phyloP scores from a whole-genome alignment of 2,888 invertebrate species.

The Melikaiella ostensackeni region DNA sequence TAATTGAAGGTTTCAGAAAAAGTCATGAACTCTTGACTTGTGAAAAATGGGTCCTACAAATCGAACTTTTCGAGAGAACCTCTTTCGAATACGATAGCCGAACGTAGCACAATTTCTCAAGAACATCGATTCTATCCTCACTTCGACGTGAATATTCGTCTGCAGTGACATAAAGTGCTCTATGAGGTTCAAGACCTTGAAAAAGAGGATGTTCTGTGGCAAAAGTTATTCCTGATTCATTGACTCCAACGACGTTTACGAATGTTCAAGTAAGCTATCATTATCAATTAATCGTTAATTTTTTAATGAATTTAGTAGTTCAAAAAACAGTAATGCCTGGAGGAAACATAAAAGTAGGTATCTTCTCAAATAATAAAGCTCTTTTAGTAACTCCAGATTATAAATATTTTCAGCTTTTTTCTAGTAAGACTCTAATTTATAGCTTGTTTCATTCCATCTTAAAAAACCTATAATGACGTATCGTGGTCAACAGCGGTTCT shows the following conservation, averaged over 20 bases:
- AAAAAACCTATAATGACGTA: slow-evolving; percentile 7
- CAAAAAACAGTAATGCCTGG: no score
- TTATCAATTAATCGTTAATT: no score
- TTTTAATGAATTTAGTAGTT: no score
- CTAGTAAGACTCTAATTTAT: neutral
- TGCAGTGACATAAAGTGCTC: neutral
- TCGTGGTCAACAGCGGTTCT: neutral
- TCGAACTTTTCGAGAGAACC: neutral
- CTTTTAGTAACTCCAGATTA: no score
- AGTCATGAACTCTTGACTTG: neutral
- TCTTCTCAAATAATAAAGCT: no score
- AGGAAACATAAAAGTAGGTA: no score
- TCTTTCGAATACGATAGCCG: neutral
- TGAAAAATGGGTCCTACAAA: neutral
- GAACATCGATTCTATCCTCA: neutral
- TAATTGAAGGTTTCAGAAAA: no score
- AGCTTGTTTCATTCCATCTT: neutral
- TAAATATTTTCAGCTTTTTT: no score
- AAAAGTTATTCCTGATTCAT: neutral
- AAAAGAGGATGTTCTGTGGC: neutral
- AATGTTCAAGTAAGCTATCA: neutral
- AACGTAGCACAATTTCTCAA: neutral
- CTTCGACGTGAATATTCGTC: neutral
- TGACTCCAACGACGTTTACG: neutral
- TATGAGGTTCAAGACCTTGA: neutral